Conservation (phyloP, 2,113 vertebrate genomes). For the Junco hyemalis region DNA sequence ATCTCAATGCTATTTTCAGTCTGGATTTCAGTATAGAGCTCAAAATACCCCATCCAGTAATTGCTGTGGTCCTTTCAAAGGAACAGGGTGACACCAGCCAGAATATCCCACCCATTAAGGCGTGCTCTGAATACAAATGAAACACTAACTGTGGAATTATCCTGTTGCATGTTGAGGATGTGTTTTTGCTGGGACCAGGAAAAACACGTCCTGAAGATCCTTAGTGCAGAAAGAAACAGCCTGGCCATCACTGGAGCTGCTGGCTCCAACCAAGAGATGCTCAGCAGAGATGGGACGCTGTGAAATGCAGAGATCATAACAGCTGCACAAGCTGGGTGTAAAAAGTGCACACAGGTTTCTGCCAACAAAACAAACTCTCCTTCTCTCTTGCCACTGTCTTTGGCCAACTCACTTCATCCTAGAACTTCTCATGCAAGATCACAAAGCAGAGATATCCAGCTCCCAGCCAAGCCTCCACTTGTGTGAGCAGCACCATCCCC, state of each 20-base stretch:
- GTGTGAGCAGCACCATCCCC: background rate
- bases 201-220: fast-evolving
- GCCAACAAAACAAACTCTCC: background rate
- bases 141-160: background rate
- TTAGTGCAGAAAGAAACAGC: background rate
- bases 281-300: background rate
- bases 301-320: background rate
- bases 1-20: slow-evolving; percentile 19
- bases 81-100: background rate
- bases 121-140: background rate
- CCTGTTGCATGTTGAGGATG: background rate
- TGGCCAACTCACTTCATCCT: background rate
- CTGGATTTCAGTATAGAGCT: background rate
- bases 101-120: background rate
- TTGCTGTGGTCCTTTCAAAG: background rate
- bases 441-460: background rate
- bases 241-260: background rate
- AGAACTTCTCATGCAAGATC: background rate
- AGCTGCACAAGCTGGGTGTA: background rate
- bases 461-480: background rate
- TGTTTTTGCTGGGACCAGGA: background rate
- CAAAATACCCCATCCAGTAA: background rate
- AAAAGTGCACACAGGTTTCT: background rate
- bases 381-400: background rate
- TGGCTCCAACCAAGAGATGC: background rate